Evolutionary conservation across 2,113 vertebrate genomes (phyloP).

Genomic region (Nematolebias whitei): DNA sequence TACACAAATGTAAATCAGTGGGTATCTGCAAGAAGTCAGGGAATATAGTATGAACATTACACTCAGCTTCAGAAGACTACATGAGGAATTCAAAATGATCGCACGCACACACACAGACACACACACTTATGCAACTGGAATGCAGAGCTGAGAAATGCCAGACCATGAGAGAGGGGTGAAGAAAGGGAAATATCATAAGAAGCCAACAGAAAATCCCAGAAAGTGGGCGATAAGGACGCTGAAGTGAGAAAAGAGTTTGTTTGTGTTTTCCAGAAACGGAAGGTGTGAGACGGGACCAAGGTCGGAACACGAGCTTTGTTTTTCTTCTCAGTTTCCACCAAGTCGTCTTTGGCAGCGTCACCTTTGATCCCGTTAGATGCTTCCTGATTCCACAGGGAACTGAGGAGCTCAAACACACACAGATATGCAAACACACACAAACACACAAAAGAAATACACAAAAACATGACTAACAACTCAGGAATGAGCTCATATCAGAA

Average conservation of each 20-base stretch:
- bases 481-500: neutral
- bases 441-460: neutral
- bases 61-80: conserved; percentile 30
- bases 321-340: conserved; percentile 53
- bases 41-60: conserved; percentile 12
- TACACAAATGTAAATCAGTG: conserved; percentile 19
- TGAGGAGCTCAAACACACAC: conserved; percentile 6
- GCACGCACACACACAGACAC: conserved; percentile 34
- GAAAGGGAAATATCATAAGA: conserved; percentile 23
- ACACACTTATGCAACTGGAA: conserved; percentile 61
- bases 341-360: no score
- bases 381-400: conserved; percentile 36
- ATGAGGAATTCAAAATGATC: conserved; percentile 27
- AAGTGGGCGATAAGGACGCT: conserved; percentile 24
- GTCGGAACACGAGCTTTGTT: conserved; percentile 15
- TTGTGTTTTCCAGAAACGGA: conserved; percentile 31
- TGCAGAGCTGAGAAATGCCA: conserved; percentile 67
- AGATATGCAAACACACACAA: neutral
- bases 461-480: neutral
- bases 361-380: conserved; percentile 52
- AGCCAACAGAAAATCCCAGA: conserved; percentile 32
- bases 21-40: conserved; percentile 25
- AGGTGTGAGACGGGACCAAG: neutral
- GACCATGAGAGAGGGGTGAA: conserved; percentile 44
- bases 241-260: conserved; percentile 10